These are phyloP conservation scores for Chrysina gloriosa DNA, from an alignment of 2,888 invertebrate genomes.

Conservation along the genomic window DNA sequence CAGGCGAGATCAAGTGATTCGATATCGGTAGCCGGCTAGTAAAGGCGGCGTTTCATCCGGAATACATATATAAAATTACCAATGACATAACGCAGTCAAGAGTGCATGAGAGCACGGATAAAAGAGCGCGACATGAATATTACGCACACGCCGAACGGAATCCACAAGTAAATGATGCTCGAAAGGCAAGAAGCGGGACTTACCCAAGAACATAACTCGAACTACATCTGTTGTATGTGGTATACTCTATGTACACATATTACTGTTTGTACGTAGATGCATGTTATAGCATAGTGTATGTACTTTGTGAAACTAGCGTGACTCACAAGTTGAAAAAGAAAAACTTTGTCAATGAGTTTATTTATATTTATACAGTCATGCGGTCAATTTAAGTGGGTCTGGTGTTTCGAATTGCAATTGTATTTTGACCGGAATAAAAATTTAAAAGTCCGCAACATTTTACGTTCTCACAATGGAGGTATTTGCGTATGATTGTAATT, in stretches of 20 bases:
- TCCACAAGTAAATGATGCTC: too few species aligned
- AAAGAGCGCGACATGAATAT: conserved; percentile 3
- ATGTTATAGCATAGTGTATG: neutral
- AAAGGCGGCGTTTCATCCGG: neutral
- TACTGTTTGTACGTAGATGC: neutral
- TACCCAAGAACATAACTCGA: too few species aligned
- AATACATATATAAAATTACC: conserved; percentile 30
- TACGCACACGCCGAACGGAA: too few species aligned
- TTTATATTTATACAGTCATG: conserved; percentile 31
- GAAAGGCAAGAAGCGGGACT: too few species aligned
- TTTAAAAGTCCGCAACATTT: neutral
- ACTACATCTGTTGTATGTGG: too few species aligned
- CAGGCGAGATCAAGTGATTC: conserved; percentile 8
- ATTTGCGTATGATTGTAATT: neutral
- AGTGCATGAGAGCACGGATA: conserved; percentile 27
- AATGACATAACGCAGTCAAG: conserved; percentile 31
- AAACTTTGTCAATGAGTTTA: conserved; percentile 16
- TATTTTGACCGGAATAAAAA: neutral
- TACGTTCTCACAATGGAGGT: neutral
- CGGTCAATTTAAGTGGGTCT: conserved; percentile 14
- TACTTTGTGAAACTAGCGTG: neutral
- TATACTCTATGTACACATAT: too few species aligned
- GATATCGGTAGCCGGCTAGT: conserved; percentile 11
- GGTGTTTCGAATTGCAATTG: neutral
- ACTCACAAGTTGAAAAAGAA: conserved; percentile 14